Evolutionary conservation across 1,140 invertebrate genomes (phyloP).

Genomic region (Ips nitidus): DNA sequence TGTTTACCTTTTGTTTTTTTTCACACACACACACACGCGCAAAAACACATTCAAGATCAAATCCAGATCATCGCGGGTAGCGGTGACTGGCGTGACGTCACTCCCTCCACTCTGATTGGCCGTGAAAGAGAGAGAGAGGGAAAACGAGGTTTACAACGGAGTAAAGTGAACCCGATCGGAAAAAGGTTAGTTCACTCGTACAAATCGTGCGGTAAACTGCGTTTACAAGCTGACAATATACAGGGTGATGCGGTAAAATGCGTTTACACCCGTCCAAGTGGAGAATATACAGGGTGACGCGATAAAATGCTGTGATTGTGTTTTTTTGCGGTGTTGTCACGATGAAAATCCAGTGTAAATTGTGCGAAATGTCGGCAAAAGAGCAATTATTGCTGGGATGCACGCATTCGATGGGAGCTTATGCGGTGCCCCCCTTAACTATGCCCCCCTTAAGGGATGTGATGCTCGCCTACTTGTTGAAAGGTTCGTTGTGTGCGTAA

Average conservation of each 20-base stretch:
- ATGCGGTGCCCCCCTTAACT: constrained; percentile 47
- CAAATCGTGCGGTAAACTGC: constrained; percentile 41
- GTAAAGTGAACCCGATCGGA: constrained; percentile 40
- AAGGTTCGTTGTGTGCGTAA: constrained; percentile 53
- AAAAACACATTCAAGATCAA: too few relatives aligned
- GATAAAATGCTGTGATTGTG: too few relatives aligned
- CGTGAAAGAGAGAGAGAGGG: not conserved
- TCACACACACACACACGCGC: too few relatives aligned
- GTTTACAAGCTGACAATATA: not conserved
- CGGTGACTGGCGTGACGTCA: constrained; percentile 38
- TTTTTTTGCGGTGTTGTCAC: not conserved
- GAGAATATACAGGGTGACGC: too few relatives aligned
- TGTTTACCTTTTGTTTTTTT: not conserved
- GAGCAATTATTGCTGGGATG: constrained; percentile 51
- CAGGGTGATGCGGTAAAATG: too few relatives aligned
- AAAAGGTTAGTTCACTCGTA: constrained; percentile 44
- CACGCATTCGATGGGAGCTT: constrained; percentile 50
- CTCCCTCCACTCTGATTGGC: constrained; percentile 29
- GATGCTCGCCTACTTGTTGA: constrained; percentile 59
- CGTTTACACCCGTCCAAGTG: too few relatives aligned
- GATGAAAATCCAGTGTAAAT: constrained; percentile 47
- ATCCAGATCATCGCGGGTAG: constrained; percentile 30
- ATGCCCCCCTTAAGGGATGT: constrained; percentile 58
- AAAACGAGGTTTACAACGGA: constrained; percentile 38
- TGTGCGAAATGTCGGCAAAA: constrained; percentile 54